Evolutionary conservation across 2,888 invertebrate species (phyloP).

Genomic region (Eurytoma californica): DNA sequence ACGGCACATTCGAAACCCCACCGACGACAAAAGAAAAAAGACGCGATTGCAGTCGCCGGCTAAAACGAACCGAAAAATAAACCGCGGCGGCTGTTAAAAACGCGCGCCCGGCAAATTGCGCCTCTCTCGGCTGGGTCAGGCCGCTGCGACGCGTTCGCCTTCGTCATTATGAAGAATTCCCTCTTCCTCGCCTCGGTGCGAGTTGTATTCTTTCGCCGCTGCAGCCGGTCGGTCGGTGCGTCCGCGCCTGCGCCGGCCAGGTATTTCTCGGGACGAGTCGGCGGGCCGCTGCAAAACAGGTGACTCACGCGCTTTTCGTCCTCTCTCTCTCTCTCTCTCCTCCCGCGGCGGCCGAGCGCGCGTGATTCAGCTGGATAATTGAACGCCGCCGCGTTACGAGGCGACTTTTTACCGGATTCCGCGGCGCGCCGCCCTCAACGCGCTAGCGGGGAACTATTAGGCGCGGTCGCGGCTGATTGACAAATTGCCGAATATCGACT

Average conservation of each 20-base stretch:
- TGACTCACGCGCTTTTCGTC: conserved; percentile 25
- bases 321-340: too few relatives aligned
- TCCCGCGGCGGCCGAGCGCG: too few relatives aligned
- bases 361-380: too few relatives aligned
- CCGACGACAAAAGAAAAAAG: not conserved
- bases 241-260: conserved; percentile 2
- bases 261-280: not conserved
- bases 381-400: too few relatives aligned
- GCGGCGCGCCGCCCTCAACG: too few relatives aligned
- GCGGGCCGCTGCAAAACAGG: conserved; percentile 11
- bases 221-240: not conserved
- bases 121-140: conserved; percentile 28
- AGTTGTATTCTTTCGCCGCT: not conserved
- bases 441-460: too few relatives aligned
- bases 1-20: not conserved
- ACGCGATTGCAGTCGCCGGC: not conserved
- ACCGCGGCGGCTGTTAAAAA: not conserved
- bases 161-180: conserved; percentile 9
- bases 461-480: too few relatives aligned
- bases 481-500: too few relatives aligned
- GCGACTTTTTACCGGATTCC: too few relatives aligned
- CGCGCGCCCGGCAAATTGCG: conserved; percentile 21
- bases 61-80: not conserved
- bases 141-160: not conserved
- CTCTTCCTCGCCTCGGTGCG: not conserved